These are phyloP conservation scores for Luehdorfia chinensis DNA, from an alignment of 1,140 invertebrate species.

Conservation along the genomic window DNA sequence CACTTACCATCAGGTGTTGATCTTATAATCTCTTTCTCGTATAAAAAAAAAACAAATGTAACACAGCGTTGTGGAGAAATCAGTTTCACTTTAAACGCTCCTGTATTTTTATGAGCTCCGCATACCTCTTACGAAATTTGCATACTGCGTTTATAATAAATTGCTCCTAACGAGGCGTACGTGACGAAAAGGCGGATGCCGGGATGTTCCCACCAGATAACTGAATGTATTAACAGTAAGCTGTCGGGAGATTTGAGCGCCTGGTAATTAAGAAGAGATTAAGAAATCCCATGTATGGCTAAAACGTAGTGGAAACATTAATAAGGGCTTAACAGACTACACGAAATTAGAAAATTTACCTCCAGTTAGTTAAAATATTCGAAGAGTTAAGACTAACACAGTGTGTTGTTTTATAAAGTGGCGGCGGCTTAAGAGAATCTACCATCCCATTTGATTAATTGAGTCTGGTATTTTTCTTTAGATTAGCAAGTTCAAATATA, in stretches of 20 bases:
- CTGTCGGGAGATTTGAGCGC: conserved; percentile 32
- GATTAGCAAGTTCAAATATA: too few species aligned
- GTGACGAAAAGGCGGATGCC: conserved; percentile 35
- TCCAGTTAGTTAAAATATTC: too few species aligned
- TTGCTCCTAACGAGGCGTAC: conserved; percentile 42
- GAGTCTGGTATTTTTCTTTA: too few species aligned
- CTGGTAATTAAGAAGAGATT: conserved; percentile 39
- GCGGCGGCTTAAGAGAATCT: too few species aligned
- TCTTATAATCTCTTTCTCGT: too few species aligned
- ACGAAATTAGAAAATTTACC: neutral
- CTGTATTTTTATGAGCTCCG: conserved; percentile 27
- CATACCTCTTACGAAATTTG: conserved; percentile 30
- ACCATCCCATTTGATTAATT: too few species aligned
- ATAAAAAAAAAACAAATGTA: too few species aligned
- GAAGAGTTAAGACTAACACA: too few species aligned
- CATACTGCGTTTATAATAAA: conserved; percentile 45
- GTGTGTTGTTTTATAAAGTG: too few species aligned
- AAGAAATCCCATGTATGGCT: conserved; percentile 13
- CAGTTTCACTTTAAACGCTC: too few species aligned
- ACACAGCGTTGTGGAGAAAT: too few species aligned
- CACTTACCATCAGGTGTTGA: too few species aligned
- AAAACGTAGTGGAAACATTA: neutral
- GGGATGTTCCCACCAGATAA: conserved; percentile 29
- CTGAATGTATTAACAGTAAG: conserved; percentile 30
- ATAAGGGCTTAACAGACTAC: neutral